Percentiles rank a stretch among this genome's conserved stretches.
phyloP scores from a whole-genome alignment of 1,140 invertebrate species.

The Apis dorsata region DNA sequence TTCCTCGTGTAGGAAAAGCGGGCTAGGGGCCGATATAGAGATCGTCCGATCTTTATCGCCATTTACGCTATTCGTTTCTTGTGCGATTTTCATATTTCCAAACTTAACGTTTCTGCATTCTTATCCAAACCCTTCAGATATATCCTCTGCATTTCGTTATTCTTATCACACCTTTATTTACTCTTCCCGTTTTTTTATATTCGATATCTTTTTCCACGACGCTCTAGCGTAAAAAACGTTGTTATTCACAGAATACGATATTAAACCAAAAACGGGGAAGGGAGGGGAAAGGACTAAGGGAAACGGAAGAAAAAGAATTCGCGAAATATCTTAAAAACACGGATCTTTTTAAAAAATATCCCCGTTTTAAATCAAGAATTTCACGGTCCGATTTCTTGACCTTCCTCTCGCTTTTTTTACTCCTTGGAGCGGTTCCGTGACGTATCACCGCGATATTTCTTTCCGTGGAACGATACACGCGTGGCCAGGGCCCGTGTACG shows the following conservation, averaged over 20 bases:
- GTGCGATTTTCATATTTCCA: conserved; percentile 16
- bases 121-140: neutral
- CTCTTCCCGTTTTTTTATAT: neutral
- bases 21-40: conserved; percentile 29
- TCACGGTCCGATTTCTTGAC: conserved; percentile 25
- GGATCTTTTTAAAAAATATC: neutral
- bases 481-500: conserved; percentile 12
- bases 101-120: neutral
- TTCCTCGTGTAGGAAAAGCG: conserved; percentile 46
- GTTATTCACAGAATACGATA: neutral
- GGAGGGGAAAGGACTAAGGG: neutral
- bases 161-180: neutral
- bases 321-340: neutral
- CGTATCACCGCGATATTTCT: conserved; percentile 53
- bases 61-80: conserved; percentile 31
- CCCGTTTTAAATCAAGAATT: neutral
- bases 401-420: conserved; percentile 25
- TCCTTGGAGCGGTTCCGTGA: conserved; percentile 17
- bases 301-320: too few relatives aligned
- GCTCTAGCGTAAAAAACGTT: too few relatives aligned
- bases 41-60: conserved; percentile 31
- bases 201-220: neutral
- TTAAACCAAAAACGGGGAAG: neutral
- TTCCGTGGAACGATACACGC: conserved; percentile 26
- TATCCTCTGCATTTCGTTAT: neutral